Base-by-base conservation (phyloP, 2,113 vertebrate species). In the Carassius gibelio region DNA sequence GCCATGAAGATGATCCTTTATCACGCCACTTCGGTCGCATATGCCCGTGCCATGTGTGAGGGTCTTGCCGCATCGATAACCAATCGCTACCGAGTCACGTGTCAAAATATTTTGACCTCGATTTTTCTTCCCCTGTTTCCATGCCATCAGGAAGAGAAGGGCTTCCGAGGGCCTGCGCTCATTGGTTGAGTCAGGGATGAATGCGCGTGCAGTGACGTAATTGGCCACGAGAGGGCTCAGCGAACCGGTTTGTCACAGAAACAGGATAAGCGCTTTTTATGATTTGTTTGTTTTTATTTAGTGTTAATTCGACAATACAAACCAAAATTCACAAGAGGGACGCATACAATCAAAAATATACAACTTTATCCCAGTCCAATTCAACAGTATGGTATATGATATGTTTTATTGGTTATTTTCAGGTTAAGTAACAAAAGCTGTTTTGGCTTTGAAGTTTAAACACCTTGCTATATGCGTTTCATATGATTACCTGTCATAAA, bases 91-190 rank as follows among this genome's bases (percentile, higher is more conserved):
- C 8, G 52, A 72, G 85, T 95, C 94, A 95, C 94, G 94, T 94
- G 94, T 90, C 88, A 89, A 92, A 91, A 92, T 90, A 84, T 90
- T 90, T 93, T 94, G 94, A 94, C 94, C 93, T 94, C 91, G 90
- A 93, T 94, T 94, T 95, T 87, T 94, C 93, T 95, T 93, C 94
- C 94, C 92, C 94, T 95, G 94, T 95, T 95, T 95, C 94, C 94
- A 95, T 94, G 95, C 94, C 93, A 95, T 94, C 94, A 94, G 93
- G 92, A 94, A 88, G 80, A 72, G 74, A 61, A 75, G 68, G n/a
- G 23, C 71, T 68, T 77, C 82, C 55, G 81, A 79, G 55, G 81
- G 66, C n/a, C 15, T 30, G 30, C 72, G 36, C 82, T 80, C 93
- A 95, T 95, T 95, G 94, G 95, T 90, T 90, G 86, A 90, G 84